Base-by-base conservation (phyloP, 2,888 invertebrate genomes). In the Baronia brevicornis region DNA sequence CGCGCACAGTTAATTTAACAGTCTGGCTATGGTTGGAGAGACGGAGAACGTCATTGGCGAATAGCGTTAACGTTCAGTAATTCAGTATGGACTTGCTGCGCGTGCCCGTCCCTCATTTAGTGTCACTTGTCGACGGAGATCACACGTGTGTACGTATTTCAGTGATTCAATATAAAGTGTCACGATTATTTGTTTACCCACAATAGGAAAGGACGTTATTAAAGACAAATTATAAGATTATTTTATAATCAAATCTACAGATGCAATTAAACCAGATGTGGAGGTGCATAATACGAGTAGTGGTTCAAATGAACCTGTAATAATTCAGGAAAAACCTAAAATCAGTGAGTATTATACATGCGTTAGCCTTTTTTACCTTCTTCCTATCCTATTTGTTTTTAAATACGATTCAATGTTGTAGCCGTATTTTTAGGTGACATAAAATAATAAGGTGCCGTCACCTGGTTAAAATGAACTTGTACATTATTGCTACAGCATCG, bases 231-330 rank as follows among this genome's bases (percentile, higher is more conserved):
- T 51, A 51, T 62, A 70, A 77, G 60, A 64, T 65, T 59, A 51
- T 69, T 75, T 75, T 71, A 50, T 68, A 62, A 66, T 67, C 73
- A 70, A 67, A 75, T 73, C 82, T 66, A 77, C 84, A 84, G 84
- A 82, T 79, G 48, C 71, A 52, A 57, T 69, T 63, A 68, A 66
- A 59, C 70, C 75, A 53, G 78, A 72, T 63, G 79, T 63, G 72
- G 80, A 69, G 69, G 77, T 80, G 79, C 65, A 66, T 64, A 78
- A 71, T 68, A 51, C 71, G 48, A 65, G 60, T 63, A 61, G 69
- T 61, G 64, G 53, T 71, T 65, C 65, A 63, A 72, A 73, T 59
- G 64, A 70, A 69, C 65, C 69, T 62, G 60, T 62, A 62, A 55
- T 74, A 59, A 60, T 60, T 57, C 61, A 70, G 67, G 75, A 72